Percentiles rank a stretch among this genome's conserved stretches.
Evolutionary conservation across 1,140 invertebrate species (phyloP).

Genomic region (Phthorimaea operculella): DNA sequence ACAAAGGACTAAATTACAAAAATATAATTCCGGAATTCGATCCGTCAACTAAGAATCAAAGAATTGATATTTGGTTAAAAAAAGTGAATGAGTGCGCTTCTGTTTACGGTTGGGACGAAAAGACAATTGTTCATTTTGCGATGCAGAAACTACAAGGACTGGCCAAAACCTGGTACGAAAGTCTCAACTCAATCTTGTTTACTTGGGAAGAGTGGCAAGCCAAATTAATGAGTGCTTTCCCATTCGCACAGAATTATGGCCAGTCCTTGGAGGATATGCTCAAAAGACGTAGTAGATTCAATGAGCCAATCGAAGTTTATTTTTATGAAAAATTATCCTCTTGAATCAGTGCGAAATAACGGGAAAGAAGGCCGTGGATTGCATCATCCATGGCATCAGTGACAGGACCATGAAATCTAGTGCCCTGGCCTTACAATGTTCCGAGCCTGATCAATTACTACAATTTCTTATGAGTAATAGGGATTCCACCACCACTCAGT

Average conservation of each 20-base stretch:
- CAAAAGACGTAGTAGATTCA: not conserved
- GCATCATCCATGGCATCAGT: conserved; percentile 12
- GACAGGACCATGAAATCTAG: conserved; percentile 11
- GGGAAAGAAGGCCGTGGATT: conserved; percentile 6
- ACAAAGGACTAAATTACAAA: conserved; percentile 8
- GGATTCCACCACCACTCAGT: not conserved
- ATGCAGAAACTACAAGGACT: conserved; percentile 11
- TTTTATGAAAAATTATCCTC: not conserved
- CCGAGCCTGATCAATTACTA: conserved; percentile 9
- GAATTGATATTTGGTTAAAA: conserved; percentile 10
- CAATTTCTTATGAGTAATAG: conserved; percentile 11
- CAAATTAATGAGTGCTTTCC: conserved; percentile 9
- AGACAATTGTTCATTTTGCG: conserved; percentile 10
- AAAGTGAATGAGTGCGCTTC: conserved; percentile 13
- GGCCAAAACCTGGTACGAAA: conserved; percentile 15
- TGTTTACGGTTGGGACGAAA: conserved; percentile 14
- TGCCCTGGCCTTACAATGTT: conserved; percentile 9
- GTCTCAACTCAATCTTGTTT: conserved; percentile 8
- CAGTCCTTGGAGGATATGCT: conserved; percentile 10
- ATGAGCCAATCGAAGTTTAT: not conserved
- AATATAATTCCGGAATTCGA: conserved; percentile 14
- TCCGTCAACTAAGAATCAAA: conserved; percentile 9
- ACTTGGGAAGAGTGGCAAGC: conserved; percentile 14
- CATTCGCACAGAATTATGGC: conserved; percentile 13
- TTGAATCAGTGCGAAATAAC: not conserved